Conservation (phyloP, 2,797 vertebrate genomes). For the Melanogrammus aeglefinus region DNA sequence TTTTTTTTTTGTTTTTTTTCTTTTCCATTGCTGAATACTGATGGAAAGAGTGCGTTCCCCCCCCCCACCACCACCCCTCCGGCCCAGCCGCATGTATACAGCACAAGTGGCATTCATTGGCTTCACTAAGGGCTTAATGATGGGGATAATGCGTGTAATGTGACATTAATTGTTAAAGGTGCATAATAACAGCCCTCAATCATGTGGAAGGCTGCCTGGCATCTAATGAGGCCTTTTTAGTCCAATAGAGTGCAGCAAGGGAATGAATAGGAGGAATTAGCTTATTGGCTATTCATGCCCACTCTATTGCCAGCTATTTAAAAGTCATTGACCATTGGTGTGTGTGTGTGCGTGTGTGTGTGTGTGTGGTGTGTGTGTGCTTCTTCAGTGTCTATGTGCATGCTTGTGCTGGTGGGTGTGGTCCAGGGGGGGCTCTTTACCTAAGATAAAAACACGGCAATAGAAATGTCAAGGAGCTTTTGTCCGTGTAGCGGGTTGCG, state of each 20-base stretch:
- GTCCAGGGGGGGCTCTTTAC: constrained; percentile 66
- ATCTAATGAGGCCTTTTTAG: constrained; percentile 77
- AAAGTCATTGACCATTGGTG: constrained; percentile 79
- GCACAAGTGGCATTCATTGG: constrained; percentile 77
- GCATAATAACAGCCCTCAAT: constrained; percentile 80
- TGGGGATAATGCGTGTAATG: constrained; percentile 79
- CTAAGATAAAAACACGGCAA: constrained; percentile 77
- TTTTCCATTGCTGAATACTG: neutral
- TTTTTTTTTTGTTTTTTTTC: neutral
- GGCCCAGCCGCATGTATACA: constrained; percentile 69
- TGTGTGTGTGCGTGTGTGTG: constrained; percentile 42
- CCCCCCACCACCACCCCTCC: constrained; percentile 65
- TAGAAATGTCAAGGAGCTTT: constrained; percentile 78
- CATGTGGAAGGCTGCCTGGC: constrained; percentile 75
- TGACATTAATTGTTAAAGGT: constrained; percentile 83
- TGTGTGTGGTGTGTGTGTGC: constrained; percentile 36
- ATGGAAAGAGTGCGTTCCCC: constrained; percentile 50
- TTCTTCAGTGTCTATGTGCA: constrained; percentile 31
- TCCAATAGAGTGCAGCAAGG: constrained; percentile 73
- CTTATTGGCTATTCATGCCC: constrained; percentile 82
- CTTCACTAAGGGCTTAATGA: constrained; percentile 77
- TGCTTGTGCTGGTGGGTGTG: constrained; percentile 54
- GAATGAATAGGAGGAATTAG: constrained; percentile 77
- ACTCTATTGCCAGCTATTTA: constrained; percentile 82
- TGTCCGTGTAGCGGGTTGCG: constrained; percentile 69